Conservation (phyloP, 2,113 vertebrate species). For the Gobius niger region DNA sequence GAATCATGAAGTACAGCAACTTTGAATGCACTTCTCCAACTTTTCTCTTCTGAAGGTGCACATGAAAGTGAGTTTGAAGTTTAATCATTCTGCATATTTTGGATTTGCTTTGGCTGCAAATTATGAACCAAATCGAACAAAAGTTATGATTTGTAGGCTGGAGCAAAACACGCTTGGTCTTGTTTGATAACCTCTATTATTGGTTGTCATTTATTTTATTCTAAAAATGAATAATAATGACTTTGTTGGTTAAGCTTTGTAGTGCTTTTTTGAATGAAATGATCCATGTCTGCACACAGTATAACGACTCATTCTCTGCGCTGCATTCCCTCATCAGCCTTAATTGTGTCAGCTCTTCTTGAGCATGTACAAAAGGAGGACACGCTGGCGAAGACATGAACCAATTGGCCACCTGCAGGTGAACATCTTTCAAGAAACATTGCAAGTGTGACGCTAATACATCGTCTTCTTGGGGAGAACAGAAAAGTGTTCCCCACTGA, state of each 20-base stretch:
- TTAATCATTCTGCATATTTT: not conserved
- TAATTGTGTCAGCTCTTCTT: slow-evolving; percentile 9
- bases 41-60: not conserved
- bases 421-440: slow-evolving; percentile 2
- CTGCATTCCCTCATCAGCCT: slow-evolving; percentile 10
- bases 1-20: not conserved
- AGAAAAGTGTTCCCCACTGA: slow-evolving; percentile 1
- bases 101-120: not conserved
- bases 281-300: not conserved
- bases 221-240: not conserved
- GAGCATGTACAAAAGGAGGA: slow-evolving; percentile 1
- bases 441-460: slow-evolving; percentile 11
- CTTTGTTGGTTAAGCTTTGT: not conserved
- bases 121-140: too few species aligned
- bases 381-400: not conserved
- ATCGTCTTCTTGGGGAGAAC: slow-evolving; percentile 8
- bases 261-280: not conserved
- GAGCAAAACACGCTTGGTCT: not conserved
- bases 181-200: not conserved
- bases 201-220: not conserved
- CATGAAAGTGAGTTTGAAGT: not conserved
- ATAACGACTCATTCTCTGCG: not conserved
- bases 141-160: too few species aligned
- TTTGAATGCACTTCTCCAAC: not conserved
- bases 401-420: slow-evolving; percentile 1